Conservation (phyloP, 2,113 vertebrate species). For the Heterotis niloticus region DNA sequence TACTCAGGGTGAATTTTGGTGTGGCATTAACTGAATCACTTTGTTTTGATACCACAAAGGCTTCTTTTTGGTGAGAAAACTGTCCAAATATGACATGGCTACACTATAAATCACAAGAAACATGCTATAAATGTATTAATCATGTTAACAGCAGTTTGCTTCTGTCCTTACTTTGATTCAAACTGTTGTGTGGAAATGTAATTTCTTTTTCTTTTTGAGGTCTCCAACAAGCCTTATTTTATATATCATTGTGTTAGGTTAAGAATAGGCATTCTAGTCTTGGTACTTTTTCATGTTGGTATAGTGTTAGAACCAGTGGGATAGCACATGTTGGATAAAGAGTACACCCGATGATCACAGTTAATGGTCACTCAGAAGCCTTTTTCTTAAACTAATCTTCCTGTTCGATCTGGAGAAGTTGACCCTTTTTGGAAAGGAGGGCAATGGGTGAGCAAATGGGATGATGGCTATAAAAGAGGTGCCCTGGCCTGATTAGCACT, state of each 20-base stretch:
- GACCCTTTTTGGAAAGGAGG: neutral
- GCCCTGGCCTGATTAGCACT: neutral
- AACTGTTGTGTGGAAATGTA: conserved; percentile 11
- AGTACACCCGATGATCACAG: neutral
- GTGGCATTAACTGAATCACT: too few species aligned
- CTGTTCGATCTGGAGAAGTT: neutral
- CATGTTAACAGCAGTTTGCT: neutral
- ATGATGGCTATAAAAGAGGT: neutral
- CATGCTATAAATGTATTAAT: neutral
- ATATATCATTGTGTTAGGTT: too few species aligned
- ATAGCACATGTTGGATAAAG: too few species aligned
- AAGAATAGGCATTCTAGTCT: too few species aligned
- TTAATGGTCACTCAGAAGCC: neutral
- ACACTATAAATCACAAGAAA: neutral
- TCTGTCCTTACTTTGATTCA: conserved; percentile 8
- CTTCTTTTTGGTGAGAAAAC: neutral
- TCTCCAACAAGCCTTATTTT: neutral
- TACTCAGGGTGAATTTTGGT: neutral
- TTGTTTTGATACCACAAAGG: neutral
- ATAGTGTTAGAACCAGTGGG: too few species aligned
- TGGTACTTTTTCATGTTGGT: too few species aligned
- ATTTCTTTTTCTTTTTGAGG: neutral
- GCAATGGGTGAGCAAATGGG: neutral
- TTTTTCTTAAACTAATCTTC: neutral
- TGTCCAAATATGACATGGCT: neutral